Base-by-base conservation (phyloP, 1,140 invertebrate genomes). In the Aphidius ervi region DNA sequence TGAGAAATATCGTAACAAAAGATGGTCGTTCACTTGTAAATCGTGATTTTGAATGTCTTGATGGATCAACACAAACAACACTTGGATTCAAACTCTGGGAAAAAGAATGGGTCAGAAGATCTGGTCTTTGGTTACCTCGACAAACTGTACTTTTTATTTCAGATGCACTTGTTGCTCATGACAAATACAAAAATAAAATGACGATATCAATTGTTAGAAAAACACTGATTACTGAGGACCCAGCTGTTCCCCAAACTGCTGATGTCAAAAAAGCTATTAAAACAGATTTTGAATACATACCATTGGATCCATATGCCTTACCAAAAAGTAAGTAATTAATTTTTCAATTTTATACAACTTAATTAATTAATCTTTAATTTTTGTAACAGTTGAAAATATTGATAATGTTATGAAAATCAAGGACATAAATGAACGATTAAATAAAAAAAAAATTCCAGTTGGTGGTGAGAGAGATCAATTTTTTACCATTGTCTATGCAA, bases 141-240 rank as follows among this genome's bases (percentile, higher is more conserved):
- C 39, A 66, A 9, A 76, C 74, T 41, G 71, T 78, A 50, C 64
- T 83, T 8, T 78, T 80, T 46, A 66, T 83, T 5, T 68, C 74
- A 0, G 77, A 83, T 56, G 70, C 74, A n/a, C 64, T 65, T 6
- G 62, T 83, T 9, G 64, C 65, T 9, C 81, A 71, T 58, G 74
- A 79, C 59, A 68, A 67, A 42, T 82, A 71, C 52, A 74, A 70
- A 40, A 79, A 78, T 46, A 72, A 70, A 59, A 71, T 23, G 2
- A 49, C 42, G 0, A 50, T 78, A 41, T 70, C 65, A 4, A 77
- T 81, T 65, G 75, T 62, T 7, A 72, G 70, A 41, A 78, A 75
- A 62, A 81, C 79, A 5, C 46, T 82, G 8, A 77, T 83, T 5
- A 82, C 73, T 0, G 81, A 81, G 58, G 74, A 82, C 62, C 80